Evolutionary conservation across 2,113 vertebrate genomes (phyloP).

Genomic region (Cryptotis parvus): DNA sequence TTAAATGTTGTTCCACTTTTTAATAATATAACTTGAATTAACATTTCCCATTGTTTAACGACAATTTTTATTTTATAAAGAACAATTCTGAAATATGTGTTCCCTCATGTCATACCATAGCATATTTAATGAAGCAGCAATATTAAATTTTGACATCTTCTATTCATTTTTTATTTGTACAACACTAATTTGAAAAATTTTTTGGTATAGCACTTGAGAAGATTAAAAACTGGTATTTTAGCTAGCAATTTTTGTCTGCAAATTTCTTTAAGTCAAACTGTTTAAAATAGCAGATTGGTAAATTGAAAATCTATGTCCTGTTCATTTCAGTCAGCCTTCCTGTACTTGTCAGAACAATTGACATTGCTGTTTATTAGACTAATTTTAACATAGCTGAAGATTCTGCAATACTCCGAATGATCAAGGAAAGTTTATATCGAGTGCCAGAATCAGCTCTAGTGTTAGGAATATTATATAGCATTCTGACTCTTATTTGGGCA

Average conservation of each 20-base stretch:
- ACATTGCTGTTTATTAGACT: background rate
- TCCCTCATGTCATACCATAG: background rate
- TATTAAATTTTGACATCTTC: conserved; percentile 13
- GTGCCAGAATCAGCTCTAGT: background rate
- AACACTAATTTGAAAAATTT: conserved; percentile 30
- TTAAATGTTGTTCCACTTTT: conserved; percentile 23
- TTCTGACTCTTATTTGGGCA: background rate
- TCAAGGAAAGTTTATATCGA: conserved; percentile 7
- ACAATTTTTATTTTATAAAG: background rate
- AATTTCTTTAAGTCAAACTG: background rate
- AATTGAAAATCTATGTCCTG: background rate
- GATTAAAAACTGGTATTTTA: background rate
- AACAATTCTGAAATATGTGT: conserved; percentile 6
- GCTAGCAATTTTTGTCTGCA: background rate
- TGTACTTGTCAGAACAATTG: background rate
- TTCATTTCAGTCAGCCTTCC: background rate
- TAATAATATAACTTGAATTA: background rate
- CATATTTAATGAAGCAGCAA: conserved; percentile 19
- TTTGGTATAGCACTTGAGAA: background rate
- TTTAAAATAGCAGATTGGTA: background rate
- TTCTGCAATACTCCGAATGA: conserved; percentile 3
- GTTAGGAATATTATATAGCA: background rate
- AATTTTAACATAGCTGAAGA: background rate
- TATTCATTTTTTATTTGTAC: conserved; percentile 20
- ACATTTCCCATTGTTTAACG: conserved; percentile 13